Conservation (phyloP, 2,888 invertebrate genomes). For the Creontiades dilutus region DNA sequence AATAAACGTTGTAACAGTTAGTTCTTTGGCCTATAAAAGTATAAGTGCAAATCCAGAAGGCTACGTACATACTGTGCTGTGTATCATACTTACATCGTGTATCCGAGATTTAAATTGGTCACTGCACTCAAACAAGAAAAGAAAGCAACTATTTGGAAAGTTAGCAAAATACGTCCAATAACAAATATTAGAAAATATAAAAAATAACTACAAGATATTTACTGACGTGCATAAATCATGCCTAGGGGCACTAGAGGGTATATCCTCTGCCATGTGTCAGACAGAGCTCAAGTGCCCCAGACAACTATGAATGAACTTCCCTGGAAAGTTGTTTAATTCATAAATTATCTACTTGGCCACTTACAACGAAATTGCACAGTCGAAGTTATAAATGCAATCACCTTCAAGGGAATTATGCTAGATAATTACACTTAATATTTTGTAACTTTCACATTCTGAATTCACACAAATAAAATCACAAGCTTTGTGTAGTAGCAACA, state of each 20-base stretch:
- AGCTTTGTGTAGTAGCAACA: too few species aligned
- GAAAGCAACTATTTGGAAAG: neutral
- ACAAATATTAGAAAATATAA: too few species aligned
- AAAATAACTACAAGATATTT: neutral
- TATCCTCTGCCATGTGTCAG: too few species aligned
- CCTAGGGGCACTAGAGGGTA: too few species aligned
- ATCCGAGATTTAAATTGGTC: conserved; percentile 33
- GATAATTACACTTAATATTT: neutral
- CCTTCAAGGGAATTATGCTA: neutral
- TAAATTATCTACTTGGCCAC: neutral
- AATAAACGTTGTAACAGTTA: neutral
- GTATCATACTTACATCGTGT: neutral
- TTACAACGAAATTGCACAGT: neutral
- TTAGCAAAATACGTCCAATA: neutral
- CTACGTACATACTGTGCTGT: neutral
- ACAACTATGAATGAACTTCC: too few species aligned
- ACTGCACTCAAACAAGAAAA: neutral
- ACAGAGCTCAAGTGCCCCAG: too few species aligned
- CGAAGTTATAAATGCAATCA: neutral
- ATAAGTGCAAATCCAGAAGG: neutral
- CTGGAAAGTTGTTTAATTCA: too few species aligned
- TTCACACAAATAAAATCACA: too few species aligned
- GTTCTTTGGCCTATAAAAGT: neutral
- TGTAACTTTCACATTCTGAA: too few species aligned
- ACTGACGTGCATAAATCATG: neutral